Base-by-base conservation (phyloP, 1,140 invertebrate genomes). In the Gonioctena quinquepunctata region DNA sequence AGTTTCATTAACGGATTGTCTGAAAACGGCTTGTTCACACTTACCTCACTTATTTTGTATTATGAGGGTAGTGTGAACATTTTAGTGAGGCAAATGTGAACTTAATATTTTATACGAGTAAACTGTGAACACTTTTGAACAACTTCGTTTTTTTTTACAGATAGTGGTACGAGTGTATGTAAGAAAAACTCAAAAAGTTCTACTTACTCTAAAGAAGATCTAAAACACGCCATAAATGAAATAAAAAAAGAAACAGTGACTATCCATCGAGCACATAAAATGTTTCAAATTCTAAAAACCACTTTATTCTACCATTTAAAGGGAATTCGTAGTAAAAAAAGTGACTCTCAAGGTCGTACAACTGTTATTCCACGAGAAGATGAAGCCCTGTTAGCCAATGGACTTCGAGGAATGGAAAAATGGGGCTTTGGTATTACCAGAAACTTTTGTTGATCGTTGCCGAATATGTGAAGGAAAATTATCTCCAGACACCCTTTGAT, bases 401-500 rank as follows among this genome's bases (percentile, higher is more conserved):
- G 63, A 63, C 66, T 83, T 19, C 48, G 42, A 21, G 70, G 56
- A 28, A 76, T 82, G 73, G 77, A 80, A 61, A 33, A 33, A 33
- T 33, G 8, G 28, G 28, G 8, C 4, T 33, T 33, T 48, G 81
- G 79, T 5, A 68, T 81, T 27, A 70, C 77, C 21, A 75, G 76
- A 70, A 63, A 73, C 57, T 82, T 1, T 56, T 79, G 13, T 61
- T 80, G 5, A 13, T 82, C 11, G 69, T 33, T 33, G 78, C 21
- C 25, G 28, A 82, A 19, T 83, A 78, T 70, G 72, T 80, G 1
- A 72, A 49, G 16, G 18, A 48, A 26, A 83, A 80, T 67, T 75
- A 77, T 22, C 69, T 82, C 28, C 8, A 13, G n/a, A 80, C 76
- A 16, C 66, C 73, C 8, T 83, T 84, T 71, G 81, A 79, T 70